phyloP scores from a whole-genome alignment of 2,888 invertebrate genomes.

The Tenthredo amoena region DNA sequence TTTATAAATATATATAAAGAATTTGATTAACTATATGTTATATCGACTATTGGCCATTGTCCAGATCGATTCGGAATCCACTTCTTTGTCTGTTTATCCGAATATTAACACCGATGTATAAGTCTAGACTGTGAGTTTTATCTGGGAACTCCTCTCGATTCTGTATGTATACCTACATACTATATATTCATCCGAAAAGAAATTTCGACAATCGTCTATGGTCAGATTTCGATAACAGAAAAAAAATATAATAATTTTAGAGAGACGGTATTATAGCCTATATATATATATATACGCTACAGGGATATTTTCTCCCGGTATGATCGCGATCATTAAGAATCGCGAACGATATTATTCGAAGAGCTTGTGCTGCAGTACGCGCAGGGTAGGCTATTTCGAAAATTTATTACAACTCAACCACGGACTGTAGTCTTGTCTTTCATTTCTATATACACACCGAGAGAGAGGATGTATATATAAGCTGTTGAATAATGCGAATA shows the following conservation, averaged over 20 bases:
- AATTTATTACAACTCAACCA: slow-evolving; percentile 25
- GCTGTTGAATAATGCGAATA: slow-evolving; percentile 39
- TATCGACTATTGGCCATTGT: slow-evolving; percentile 37
- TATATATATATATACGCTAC: background rate
- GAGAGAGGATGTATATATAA: background rate
- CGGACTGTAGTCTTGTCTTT: background rate
- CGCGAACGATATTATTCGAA: slow-evolving; percentile 4
- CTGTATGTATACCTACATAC: too few relatives aligned
- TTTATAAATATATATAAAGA: background rate
- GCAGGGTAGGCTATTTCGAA: background rate
- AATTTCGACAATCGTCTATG: background rate
- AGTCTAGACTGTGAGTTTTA: background rate
- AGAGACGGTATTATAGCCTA: background rate
- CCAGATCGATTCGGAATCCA: slow-evolving; percentile 32
- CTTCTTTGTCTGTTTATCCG: background rate
- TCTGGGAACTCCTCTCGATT: background rate
- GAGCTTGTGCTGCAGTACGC: background rate
- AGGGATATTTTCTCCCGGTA: background rate
- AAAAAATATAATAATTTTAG: background rate
- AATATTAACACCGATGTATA: background rate
- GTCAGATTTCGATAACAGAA: background rate
- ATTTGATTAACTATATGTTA: background rate
- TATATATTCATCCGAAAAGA: background rate
- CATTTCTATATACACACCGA: background rate
- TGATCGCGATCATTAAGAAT: background rate